Evolutionary conservation across 2,888 invertebrate genomes (phyloP).

Genomic region (Sclerodermus sp.): DNA sequence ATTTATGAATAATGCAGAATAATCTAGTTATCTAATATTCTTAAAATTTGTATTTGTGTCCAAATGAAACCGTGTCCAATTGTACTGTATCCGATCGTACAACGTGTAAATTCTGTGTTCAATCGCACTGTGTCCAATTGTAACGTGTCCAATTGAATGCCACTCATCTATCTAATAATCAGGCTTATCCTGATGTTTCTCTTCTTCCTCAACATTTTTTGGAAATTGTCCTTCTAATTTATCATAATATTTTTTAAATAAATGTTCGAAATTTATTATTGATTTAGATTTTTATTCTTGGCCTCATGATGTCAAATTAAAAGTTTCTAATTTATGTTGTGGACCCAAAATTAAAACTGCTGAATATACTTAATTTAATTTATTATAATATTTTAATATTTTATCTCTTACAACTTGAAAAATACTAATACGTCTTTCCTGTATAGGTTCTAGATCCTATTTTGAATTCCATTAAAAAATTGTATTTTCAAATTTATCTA

Average conservation of each 20-base stretch:
- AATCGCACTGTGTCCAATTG: too few species aligned
- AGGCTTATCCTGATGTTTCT: too few species aligned
- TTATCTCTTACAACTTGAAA: constrained; percentile 7
- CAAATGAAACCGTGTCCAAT: too few species aligned
- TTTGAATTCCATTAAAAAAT: constrained; percentile 4
- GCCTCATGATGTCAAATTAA: constrained; percentile 1
- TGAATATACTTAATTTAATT: constrained; percentile 24
- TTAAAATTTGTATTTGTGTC: too few species aligned
- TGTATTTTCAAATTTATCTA: constrained; percentile 9
- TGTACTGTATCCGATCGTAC: too few species aligned
- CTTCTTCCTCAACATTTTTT: background rate
- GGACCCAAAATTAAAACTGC: constrained; percentile 23
- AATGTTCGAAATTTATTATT: background rate
- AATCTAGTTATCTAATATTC: too few species aligned
- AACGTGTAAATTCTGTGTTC: too few species aligned
- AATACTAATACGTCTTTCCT: background rate
- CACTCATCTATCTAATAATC: too few species aligned
- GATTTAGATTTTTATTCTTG: background rate
- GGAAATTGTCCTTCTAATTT: background rate
- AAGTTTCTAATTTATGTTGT: constrained; percentile 23
- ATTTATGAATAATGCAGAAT: too few species aligned
- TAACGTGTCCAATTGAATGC: too few species aligned
- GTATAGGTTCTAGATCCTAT: background rate
- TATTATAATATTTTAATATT: constrained; percentile 8
- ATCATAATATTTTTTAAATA: background rate